phyloP scores from a whole-genome alignment of 2,888 invertebrate species.

The Mamestra brassicae region DNA sequence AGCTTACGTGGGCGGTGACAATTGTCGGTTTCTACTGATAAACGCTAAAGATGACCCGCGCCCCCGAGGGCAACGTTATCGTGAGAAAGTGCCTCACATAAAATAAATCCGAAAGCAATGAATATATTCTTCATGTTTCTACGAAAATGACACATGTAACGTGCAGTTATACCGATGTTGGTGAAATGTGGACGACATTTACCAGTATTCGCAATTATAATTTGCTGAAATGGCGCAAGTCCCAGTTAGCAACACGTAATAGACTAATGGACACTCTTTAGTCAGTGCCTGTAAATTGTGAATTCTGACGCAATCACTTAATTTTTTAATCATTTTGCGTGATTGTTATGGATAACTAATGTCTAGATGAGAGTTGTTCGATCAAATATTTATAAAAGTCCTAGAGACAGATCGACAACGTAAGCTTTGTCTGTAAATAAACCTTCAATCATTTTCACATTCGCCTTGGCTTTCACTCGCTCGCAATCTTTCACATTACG shows the following conservation, averaged over 20 bases:
- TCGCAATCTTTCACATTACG: slow-evolving; percentile 58
- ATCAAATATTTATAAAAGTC: slow-evolving; percentile 13
- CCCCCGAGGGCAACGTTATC: slow-evolving; percentile 70
- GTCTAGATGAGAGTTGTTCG: neutral
- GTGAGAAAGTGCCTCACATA: slow-evolving; percentile 70
- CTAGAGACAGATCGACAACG: slow-evolving; percentile 8
- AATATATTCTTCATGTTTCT: slow-evolving; percentile 39
- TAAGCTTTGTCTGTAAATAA: slow-evolving; percentile 32
- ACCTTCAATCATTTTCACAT: slow-evolving; percentile 57
- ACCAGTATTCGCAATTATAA: slow-evolving; percentile 58
- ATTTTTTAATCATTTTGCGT: slow-evolving; percentile 57
- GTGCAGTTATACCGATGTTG: slow-evolving; percentile 32
- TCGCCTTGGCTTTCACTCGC: slow-evolving; percentile 55
- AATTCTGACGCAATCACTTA: slow-evolving; percentile 57
- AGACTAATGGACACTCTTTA: slow-evolving; percentile 64
- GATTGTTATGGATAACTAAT: slow-evolving; percentile 43
- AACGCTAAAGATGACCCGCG: slow-evolving; percentile 73
- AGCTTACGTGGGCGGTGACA: slow-evolving; percentile 79
- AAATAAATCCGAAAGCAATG: slow-evolving; percentile 47
- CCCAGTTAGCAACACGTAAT: slow-evolving; percentile 64
- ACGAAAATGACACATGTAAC: slow-evolving; percentile 24
- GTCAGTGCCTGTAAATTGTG: slow-evolving; percentile 45
- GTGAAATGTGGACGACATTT: slow-evolving; percentile 51
- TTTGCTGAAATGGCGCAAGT: slow-evolving; percentile 71
- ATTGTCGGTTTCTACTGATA: slow-evolving; percentile 78